phyloP scores from a whole-genome alignment of 1,140 invertebrate species.

The Bombus fervidus region DNA sequence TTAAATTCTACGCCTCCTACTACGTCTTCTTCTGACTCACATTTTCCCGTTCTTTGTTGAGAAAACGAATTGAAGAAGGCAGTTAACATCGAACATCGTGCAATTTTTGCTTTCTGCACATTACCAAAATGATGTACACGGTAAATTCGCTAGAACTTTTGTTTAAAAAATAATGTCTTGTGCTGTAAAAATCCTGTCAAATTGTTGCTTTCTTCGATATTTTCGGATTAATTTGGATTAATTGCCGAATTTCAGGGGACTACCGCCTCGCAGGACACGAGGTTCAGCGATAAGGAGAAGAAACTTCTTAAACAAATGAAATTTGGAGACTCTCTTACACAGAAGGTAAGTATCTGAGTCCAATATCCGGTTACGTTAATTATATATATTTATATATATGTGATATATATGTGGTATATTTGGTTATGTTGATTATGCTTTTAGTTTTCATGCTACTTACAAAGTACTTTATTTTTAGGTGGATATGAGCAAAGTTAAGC shows the following conservation, averaged over 20 bases:
- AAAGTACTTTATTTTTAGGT: constrained; percentile 85
- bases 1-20: no score
- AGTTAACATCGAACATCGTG: constrained; percentile 21
- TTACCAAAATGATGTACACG: constrained; percentile 83
- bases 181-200: neutral
- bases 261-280: constrained; percentile 98
- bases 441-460: neutral
- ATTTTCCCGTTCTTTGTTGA: neutral
- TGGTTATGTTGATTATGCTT: neutral
- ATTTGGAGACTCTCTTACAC: constrained; percentile 95
- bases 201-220: constrained; percentile 6
- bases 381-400: no score
- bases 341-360: constrained; percentile 87
- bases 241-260: constrained; percentile 90
- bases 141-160: constrained; percentile 70
- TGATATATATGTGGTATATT: neutral
- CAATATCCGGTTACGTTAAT: neutral
- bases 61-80: constrained; percentile 7
- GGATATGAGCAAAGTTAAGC: constrained; percentile 98
- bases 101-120: constrained; percentile 15
- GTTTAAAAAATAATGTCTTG: neutral
- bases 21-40: neutral
- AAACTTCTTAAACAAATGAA: constrained; percentile 99
- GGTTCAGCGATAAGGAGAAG: constrained; percentile 99
- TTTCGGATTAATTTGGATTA: neutral